Base-by-base conservation (phyloP, 2,888 invertebrate genomes). In the Oscheius sp. region DNA sequence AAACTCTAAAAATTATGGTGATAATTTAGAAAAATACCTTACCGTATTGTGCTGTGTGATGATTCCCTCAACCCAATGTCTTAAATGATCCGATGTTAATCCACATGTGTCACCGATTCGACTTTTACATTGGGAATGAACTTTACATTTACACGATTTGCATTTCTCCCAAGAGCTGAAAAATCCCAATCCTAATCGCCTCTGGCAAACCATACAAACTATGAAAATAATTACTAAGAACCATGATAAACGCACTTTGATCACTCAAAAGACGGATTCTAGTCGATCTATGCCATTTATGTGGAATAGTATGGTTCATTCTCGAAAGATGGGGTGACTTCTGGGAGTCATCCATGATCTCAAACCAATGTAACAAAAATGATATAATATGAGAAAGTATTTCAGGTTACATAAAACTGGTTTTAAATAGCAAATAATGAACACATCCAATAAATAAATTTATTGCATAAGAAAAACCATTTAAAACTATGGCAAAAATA, bases 41-140 rank as follows among this genome's bases (percentile, higher is more conserved):
- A 82, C 83, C 76, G 76, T 76, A 74, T 82, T 81, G 70, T 76
- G 79, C 53, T 82, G 77, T 53, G 80, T 74, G 41, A 85, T 75
- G 63, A 85, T 73, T 45, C 80, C 77, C 49, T 82, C 84, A 68
- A 86, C 78, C 25, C 84, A 68, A 53, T 82, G 76, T 49, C 84
- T 77, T 29, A 87, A 75, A 79, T 87, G 88, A 49, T 87, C 85
- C 7, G 83, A 76, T 9, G 88, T 88, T 52, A 88, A 75, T 6
- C 88, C 88, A 70, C 88, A 88, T 16, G 85, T 84, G 66, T 88
- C 85, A 9, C 84, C 85, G 6, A 87, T 80, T n/a, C 83, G 74
- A 23, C 74, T 64, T 72, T 86, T 88, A 75, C 88, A 88, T 68
- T 86, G 86, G 2, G 82, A 78, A 73, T 88, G 88, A 21, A 87